Evolutionary conservation across 2,113 vertebrate species (phyloP).

Genomic region (Probosciger aterrimus): DNA sequence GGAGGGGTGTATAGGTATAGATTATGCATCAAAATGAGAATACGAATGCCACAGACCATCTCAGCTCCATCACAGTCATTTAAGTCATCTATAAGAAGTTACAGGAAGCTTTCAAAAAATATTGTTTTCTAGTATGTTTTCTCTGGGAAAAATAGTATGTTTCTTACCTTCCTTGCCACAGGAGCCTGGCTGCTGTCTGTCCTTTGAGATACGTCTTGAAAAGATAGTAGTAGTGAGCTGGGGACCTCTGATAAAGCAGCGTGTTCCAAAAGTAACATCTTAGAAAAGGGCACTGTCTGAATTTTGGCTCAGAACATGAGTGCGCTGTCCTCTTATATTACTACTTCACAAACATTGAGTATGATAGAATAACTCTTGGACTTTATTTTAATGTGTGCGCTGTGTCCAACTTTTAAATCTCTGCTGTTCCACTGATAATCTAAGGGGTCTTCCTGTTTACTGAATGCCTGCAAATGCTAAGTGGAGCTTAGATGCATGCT

Average conservation of each 20-base stretch:
- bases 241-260: background rate
- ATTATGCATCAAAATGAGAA: background rate
- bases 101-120: background rate
- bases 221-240: background rate
- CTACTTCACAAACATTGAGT: background rate
- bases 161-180: background rate
- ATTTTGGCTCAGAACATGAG: background rate
- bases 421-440: background rate
- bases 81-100: background rate
- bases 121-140: background rate
- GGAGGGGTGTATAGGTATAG: fast-evolving
- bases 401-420: background rate
- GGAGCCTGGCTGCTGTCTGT: background rate
- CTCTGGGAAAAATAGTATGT: background rate
- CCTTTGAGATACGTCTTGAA: background rate
- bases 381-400: background rate
- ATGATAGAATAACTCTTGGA: background rate
- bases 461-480: background rate
- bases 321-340: background rate
- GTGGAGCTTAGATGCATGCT: background rate
- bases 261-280: background rate
- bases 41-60: too few relatives aligned
- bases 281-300: background rate
- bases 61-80: background rate
- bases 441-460: background rate